Evolutionary conservation across 2,888 invertebrate genomes (phyloP).

Genomic region (Dicyrtoma fusca): DNA sequence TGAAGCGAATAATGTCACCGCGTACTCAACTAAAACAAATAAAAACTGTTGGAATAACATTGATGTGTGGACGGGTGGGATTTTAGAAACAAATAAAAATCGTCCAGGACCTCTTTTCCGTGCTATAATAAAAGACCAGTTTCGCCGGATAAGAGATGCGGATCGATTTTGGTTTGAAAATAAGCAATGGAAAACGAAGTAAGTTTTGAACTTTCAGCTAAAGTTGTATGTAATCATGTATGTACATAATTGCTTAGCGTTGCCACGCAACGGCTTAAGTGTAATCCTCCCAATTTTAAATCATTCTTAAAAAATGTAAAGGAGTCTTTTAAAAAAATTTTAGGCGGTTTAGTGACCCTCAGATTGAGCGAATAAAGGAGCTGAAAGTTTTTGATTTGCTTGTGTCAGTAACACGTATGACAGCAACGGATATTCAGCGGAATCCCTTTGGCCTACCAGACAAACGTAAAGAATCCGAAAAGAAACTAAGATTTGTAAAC

Average conservation of each 20-base stretch:
- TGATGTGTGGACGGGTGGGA: conserved; percentile 66
- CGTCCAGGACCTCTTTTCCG: conserved; percentile 64
- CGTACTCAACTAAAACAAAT: conserved; percentile 32
- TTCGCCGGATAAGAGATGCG: conserved; percentile 64
- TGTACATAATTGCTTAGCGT: neutral
- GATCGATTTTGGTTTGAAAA: conserved; percentile 68
- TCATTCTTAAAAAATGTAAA: conserved; percentile 3
- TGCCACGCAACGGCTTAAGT: neutral
- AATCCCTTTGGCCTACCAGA: conserved; percentile 62
- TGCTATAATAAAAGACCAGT: conserved; percentile 65
- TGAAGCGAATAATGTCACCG: neutral
- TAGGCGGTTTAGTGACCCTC: conserved; percentile 62
- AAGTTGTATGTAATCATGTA: neutral
- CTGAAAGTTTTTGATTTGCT: conserved; percentile 63
- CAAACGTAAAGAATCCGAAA: neutral
- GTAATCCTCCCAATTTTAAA: too few relatives aligned
- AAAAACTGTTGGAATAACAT: conserved; percentile 60
- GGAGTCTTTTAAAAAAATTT: too few relatives aligned
- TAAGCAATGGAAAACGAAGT: conserved; percentile 52
- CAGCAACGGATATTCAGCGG: conserved; percentile 61
- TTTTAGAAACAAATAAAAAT: conserved; percentile 62
- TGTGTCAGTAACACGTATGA: conserved; percentile 62
- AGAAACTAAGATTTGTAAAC: neutral
- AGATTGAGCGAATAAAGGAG: conserved; percentile 61
- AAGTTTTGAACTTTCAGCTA: conserved; percentile 1